Evolutionary conservation across 2,113 vertebrate genomes (phyloP).

Genomic region (Castor canadensis): DNA sequence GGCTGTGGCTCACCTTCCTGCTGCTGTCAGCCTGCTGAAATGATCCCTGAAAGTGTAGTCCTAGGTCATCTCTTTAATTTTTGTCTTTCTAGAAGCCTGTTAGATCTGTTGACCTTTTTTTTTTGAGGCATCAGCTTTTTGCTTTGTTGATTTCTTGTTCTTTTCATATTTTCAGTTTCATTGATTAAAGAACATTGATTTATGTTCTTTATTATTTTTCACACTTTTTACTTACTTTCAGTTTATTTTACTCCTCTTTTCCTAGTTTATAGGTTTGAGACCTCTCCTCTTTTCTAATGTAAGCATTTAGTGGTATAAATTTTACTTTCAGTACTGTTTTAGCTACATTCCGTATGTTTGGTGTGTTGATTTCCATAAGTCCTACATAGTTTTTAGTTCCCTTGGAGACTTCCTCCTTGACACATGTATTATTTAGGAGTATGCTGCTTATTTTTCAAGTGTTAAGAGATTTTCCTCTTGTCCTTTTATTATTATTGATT

Average conservation of each 20-base stretch:
- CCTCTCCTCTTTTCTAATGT: background rate
- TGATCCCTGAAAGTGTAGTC: too few species aligned
- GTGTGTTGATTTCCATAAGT: background rate
- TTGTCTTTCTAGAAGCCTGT: slow-evolving; percentile 2
- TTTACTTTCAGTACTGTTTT: slow-evolving; percentile 41
- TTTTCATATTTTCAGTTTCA: slow-evolving; percentile 15
- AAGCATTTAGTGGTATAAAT: background rate
- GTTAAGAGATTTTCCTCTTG: too few species aligned
- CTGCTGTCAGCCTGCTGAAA: too few species aligned
- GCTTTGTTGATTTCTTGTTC: background rate
- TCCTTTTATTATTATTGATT: too few species aligned
- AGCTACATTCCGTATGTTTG: slow-evolving; percentile 9
- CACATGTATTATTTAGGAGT: background rate
- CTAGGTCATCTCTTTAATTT: background rate
- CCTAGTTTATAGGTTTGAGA: background rate
- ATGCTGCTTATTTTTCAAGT: background rate
- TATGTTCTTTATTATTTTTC: slow-evolving; percentile 42
- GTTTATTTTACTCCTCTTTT: background rate
- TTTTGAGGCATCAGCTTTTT: background rate
- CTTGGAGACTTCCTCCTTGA: slow-evolving; percentile 9
- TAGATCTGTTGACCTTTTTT: slow-evolving; percentile 12
- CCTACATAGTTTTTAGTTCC: background rate
- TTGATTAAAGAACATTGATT: too few species aligned
- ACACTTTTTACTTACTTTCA: too few species aligned
- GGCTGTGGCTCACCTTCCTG: too few species aligned